A percentile compares a stretch with the other conserved stretches of the same genome.
Evolutionary conservation across 1,140 invertebrate species (phyloP).

Genomic region (Helicoverpa armigera): DNA sequence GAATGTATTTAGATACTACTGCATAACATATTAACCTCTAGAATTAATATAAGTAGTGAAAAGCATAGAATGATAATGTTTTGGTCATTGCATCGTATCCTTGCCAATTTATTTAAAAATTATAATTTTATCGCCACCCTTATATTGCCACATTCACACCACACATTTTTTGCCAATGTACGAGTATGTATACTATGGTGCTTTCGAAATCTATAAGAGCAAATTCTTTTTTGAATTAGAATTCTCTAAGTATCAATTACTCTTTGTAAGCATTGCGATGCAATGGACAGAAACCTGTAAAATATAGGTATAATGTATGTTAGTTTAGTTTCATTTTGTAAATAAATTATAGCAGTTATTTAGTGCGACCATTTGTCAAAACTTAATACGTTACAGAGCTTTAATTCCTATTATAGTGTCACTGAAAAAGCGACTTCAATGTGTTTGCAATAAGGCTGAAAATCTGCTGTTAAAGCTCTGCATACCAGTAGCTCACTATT

Average conservation of each 20-base stretch:
- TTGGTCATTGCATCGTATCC: constrained; percentile 8
- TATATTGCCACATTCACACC: too few species aligned
- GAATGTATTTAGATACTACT: constrained; percentile 14
- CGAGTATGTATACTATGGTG: too few species aligned
- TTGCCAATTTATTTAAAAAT: too few species aligned
- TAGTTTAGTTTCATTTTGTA: constrained; percentile 20
- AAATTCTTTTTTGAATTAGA: too few species aligned
- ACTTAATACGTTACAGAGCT: not conserved
- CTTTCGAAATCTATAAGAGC: too few species aligned
- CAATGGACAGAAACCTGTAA: constrained; percentile 12
- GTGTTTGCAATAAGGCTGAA: not conserved
- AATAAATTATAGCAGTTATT: constrained; percentile 1
- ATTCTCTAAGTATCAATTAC: too few species aligned
- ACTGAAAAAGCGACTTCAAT: not conserved
- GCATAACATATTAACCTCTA: constrained; percentile 11
- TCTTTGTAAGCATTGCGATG: not conserved
- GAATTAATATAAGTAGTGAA: not conserved
- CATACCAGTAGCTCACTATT: too few species aligned
- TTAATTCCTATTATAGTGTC: not conserved
- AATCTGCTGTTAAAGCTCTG: not conserved
- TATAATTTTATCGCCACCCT: too few species aligned
- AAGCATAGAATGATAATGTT: not conserved
- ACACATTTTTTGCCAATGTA: not conserved
- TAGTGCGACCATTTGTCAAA: not conserved
- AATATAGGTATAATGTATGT: not conserved